Base-by-base conservation (phyloP, 2,888 invertebrate species). In the Leptinotarsa haldemani region DNA sequence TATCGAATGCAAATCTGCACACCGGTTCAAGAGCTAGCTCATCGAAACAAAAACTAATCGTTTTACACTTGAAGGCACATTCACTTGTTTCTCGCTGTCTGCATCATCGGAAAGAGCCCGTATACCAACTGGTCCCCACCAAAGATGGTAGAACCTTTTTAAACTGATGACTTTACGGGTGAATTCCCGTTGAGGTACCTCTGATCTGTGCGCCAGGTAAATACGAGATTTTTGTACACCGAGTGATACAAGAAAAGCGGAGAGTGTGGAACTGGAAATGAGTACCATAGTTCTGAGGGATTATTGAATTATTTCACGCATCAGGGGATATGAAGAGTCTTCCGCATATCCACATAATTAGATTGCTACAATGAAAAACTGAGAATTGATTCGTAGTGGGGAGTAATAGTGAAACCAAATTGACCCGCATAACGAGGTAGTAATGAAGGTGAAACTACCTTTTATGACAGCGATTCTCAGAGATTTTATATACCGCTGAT, bases 121-220 rank as follows among this genome's bases (percentile, higher is more conserved):
- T 68, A 47, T 46, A 68, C 56, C 52, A 46, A 68, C 68, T 68
- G 68, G 68, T 68, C 56, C 68, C 68, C 68, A 68, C 68, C 30
- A 40, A 56, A 30, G 68, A 68, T 46, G 56, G 68, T 61, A 61
- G 22, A 61, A 61, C 30, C 61, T 61, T 61, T 61, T 30, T 61
- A 61, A 61, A 61, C 61, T n/a, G 61, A 61, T 56, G 56, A 56
- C 56, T 56, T 56, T 56, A 56, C 56, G 15, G 22, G 22, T 56
- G 3, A 56, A 56, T 56, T 56, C 56, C 56, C 56, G 56, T 56
- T 56, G 56, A 56, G 56, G 56, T 56, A 56, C 56, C 56, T 22
- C 56, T 61, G 61, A 61, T 61, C 61, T 61, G n/a, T 12, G 61
- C 30, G 61, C 30, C 61, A 61, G 61, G 61, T 61, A 61, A 61